Percentiles rank a stretch among this genome's conserved stretches.
phyloP scores from a whole-genome alignment of 2,797 vertebrate genomes.

The Holocentrus rufus region DNA sequence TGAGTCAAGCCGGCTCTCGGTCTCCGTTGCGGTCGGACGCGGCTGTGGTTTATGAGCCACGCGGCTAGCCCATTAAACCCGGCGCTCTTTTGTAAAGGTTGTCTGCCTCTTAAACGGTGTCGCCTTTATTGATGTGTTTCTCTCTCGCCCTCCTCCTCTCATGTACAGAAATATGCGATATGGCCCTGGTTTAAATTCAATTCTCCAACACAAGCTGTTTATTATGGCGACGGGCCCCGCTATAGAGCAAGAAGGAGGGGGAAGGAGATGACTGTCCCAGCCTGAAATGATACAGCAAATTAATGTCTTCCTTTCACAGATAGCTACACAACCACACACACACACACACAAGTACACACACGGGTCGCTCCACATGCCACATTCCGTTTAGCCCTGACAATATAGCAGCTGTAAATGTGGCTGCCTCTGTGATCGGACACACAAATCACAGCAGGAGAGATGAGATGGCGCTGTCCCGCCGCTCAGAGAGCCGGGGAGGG shows the following conservation, averaged over 20 bases:
- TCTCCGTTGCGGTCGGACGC: slow-evolving; percentile 56
- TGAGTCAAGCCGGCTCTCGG: slow-evolving; percentile 53
- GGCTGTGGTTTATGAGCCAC: slow-evolving; percentile 79
- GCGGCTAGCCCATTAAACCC: slow-evolving; percentile 80
- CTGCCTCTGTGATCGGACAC: slow-evolving; percentile 71
- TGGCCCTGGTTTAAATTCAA: slow-evolving; percentile 84
- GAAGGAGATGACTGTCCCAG: slow-evolving; percentile 60
- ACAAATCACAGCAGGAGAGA: slow-evolving; percentile 80
- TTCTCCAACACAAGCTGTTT: slow-evolving; percentile 80
- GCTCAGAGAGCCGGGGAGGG: slow-evolving; percentile 48
- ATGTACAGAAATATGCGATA: slow-evolving; percentile 76
- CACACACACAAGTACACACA: slow-evolving; percentile 59
- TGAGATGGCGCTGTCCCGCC: slow-evolving; percentile 56
- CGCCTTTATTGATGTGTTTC: slow-evolving; percentile 85
- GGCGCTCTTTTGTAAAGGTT: slow-evolving; percentile 86
- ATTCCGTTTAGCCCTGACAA: slow-evolving; percentile 74
- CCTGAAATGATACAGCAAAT: slow-evolving; percentile 83
- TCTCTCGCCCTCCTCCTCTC: slow-evolving; percentile 56
- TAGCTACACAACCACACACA: slow-evolving; percentile 61
- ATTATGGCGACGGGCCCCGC: slow-evolving; percentile 77
- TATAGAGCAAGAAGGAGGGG: slow-evolving; percentile 46
- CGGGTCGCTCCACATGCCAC: slow-evolving; percentile 64
- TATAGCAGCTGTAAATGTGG: slow-evolving; percentile 79
- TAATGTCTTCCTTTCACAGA: slow-evolving; percentile 80
- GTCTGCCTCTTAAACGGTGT: slow-evolving; percentile 87